Conservation (phyloP, 2,888 invertebrate species). For the Anaspis maculata region DNA sequence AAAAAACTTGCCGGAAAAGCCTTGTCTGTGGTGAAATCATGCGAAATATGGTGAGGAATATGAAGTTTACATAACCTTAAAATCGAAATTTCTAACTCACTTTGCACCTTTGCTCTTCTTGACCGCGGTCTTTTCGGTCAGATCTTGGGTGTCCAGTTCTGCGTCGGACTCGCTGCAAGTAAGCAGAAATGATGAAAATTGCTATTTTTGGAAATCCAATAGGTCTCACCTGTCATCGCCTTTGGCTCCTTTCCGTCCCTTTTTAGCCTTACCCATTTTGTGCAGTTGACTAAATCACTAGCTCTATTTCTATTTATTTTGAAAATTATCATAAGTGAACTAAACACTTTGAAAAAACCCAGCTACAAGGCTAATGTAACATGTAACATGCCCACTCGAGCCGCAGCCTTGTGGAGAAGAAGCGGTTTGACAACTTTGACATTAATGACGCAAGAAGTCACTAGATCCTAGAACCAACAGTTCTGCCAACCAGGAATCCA, state of each 20-base stretch:
- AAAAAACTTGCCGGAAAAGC: too few relatives aligned
- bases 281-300: conserved; percentile 20
- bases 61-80: conserved; percentile 25
- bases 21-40: too few relatives aligned
- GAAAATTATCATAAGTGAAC: conserved; percentile 33
- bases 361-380: too few relatives aligned
- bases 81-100: conserved; percentile 25
- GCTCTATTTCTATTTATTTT: conserved; percentile 21
- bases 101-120: conserved; percentile 32
- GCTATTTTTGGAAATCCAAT: conserved; percentile 10
- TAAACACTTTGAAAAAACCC: conserved; percentile 11
- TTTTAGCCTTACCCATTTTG: conserved; percentile 72
- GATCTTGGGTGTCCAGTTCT: conserved; percentile 31
- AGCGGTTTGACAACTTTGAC: too few relatives aligned
- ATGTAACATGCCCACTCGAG: too few relatives aligned
- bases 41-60: too few relatives aligned
- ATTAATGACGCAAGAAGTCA: too few relatives aligned
- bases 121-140: conserved; percentile 28
- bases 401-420: too few relatives aligned
- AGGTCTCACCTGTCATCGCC: conserved; percentile 63
- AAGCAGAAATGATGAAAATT: conserved; percentile 6
- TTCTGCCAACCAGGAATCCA: too few relatives aligned
- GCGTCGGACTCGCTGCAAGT: conserved; percentile 56
- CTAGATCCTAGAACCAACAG: too few relatives aligned
- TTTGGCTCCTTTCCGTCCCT: conserved; percentile 67